A percentile compares a stretch with the other conserved stretches of the same genome.
Conservation (phyloP, 1,140 invertebrate genomes). For the Archegozetes longisetosus region DNA sequence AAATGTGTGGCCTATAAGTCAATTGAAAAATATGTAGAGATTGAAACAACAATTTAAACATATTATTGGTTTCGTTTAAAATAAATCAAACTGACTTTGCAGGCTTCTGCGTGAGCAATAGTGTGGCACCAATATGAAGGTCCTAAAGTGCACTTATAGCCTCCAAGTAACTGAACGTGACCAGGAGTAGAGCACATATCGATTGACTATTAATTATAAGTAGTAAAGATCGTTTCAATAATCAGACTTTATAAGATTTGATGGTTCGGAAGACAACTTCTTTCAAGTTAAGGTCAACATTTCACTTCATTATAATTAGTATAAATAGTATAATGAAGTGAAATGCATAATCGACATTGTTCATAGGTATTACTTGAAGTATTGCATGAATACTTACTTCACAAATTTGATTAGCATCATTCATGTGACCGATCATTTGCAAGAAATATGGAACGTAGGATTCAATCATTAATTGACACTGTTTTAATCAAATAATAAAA, state of each 20-base stretch:
- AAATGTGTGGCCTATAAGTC: constrained; percentile 33
- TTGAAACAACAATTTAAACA: neutral
- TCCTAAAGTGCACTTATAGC: constrained; percentile 25
- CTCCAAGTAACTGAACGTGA: constrained; percentile 22
- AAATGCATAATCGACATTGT: too few species aligned
- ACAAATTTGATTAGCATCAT: constrained; percentile 5
- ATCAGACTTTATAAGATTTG: too few species aligned
- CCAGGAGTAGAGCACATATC: constrained; percentile 32
- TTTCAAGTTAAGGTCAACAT: too few species aligned
- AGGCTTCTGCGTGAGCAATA: constrained; percentile 33
- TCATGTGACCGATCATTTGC: constrained; percentile 5
- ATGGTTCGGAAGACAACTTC: too few species aligned
- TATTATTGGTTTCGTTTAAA: too few species aligned
- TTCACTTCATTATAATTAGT: too few species aligned
- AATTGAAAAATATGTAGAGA: too few species aligned
- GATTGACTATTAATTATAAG: constrained; percentile 32
- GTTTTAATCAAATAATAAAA: neutral
- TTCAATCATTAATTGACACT: constrained; percentile 11
- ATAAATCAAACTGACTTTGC: constrained; percentile 33
- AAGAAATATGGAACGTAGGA: constrained; percentile 5
- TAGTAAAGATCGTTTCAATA: constrained; percentile 27
- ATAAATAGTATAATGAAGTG: too few species aligned
- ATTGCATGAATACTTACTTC: constrained; percentile 42
- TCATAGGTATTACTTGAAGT: too few species aligned
- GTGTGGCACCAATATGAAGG: constrained; percentile 27